These are phyloP conservation scores for Palythoa grandiflora DNA, from an alignment of 92 coral and sea anemone species.

Conservation along the genomic window DNA sequence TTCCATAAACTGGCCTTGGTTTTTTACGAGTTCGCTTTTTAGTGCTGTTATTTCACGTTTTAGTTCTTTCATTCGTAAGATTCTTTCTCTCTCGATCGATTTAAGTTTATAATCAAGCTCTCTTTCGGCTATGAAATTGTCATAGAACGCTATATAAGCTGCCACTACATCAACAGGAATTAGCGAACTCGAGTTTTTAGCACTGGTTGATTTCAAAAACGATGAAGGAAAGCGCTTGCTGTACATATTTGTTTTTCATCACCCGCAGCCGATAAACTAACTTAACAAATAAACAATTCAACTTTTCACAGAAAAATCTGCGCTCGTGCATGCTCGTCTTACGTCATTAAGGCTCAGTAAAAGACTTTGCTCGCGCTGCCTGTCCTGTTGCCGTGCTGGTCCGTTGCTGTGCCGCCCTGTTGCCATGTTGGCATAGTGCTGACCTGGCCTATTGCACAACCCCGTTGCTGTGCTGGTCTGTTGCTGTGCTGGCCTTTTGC, in stretches of 20 bases:
- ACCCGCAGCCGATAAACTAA: too few species aligned
- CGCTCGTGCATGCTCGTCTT: too few species aligned
- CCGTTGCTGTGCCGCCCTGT: too few species aligned
- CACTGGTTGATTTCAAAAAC: constrained; percentile 8
- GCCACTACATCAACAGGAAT: constrained; percentile 39
- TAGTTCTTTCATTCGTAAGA: constrained; percentile 16
- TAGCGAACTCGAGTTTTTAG: background rate
- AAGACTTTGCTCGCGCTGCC: too few species aligned
- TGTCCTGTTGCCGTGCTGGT: too few species aligned
- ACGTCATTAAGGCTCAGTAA: too few species aligned
- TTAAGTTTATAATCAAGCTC: constrained; percentile 24
- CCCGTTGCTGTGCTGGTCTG: too few species aligned
- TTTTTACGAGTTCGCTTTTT: constrained; percentile 18
- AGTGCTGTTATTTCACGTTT: constrained; percentile 30
- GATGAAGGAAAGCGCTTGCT: constrained; percentile 29
- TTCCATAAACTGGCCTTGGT: constrained; percentile 35
- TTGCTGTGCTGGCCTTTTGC: too few species aligned
- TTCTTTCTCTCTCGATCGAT: constrained; percentile 44
- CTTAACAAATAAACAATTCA: too few species aligned
- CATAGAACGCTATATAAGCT: constrained; percentile 39
- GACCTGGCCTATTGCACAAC: too few species aligned
- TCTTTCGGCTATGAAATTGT: constrained; percentile 40
- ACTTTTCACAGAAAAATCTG: too few species aligned
- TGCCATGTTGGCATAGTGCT: too few species aligned
- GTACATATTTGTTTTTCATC: background rate